Evolutionary conservation across 2,888 invertebrate species (phyloP).

Genomic region (Pecten maximus): DNA sequence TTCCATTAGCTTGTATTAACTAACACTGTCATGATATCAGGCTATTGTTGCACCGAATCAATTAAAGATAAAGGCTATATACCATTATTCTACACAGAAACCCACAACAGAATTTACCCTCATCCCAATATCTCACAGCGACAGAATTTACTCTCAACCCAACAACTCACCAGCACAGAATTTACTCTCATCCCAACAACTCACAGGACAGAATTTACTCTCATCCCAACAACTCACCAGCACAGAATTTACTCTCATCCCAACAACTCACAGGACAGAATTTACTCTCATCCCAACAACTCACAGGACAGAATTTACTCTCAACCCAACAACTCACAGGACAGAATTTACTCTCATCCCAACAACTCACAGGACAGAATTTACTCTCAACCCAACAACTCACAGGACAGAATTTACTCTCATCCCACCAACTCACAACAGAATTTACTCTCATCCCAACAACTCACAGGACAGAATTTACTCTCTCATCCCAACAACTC

Average conservation of each 20-base stretch:
- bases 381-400: neutral
- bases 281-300: neutral
- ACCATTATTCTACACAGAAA: neutral
- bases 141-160: neutral
- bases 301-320: neutral
- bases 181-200: neutral
- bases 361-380: neutral
- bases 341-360: neutral
- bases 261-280: neutral
- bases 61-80: neutral
- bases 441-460: neutral
- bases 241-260: neutral
- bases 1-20: constrained; percentile 23
- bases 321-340: neutral
- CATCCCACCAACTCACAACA: neutral
- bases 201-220: neutral
- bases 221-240: neutral
- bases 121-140: neutral
- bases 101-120: neutral
- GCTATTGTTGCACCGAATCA: neutral
- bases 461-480: neutral
- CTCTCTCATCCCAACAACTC: neutral
- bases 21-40: neutral
- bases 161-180: neutral
- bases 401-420: neutral